Conservation (phyloP, 2,888 invertebrate genomes). For the Nemotelus nigrinus region DNA sequence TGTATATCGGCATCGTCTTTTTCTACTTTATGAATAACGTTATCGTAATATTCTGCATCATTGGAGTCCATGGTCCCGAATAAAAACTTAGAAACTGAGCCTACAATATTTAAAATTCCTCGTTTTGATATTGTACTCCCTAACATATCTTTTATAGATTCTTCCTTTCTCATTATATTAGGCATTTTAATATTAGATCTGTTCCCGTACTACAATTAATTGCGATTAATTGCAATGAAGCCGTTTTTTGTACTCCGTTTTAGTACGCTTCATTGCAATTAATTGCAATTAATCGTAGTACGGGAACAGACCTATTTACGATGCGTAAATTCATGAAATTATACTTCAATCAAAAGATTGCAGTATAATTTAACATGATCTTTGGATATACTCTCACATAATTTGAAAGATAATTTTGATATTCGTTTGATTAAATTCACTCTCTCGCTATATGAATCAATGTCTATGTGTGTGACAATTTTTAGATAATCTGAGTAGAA, state of each 20-base stretch:
- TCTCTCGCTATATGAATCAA: too few relatives aligned
- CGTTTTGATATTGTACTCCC: conserved; percentile 18
- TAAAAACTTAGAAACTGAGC: conserved; percentile 36
- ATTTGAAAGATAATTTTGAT: conserved; percentile 4
- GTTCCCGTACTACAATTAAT: too few relatives aligned
- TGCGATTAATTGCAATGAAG: too few relatives aligned
- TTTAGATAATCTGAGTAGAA: conserved; percentile 1
- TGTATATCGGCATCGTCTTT: neutral
- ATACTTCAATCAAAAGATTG: neutral
- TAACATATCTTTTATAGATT: conserved; percentile 24
- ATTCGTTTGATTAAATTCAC: too few relatives aligned
- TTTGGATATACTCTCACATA: conserved; percentile 8
- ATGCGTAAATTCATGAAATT: conserved; percentile 6
- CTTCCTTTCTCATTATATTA: neutral
- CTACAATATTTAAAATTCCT: conserved; percentile 34
- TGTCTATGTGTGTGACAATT: neutral
- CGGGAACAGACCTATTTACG: too few relatives aligned
- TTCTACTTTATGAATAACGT: conserved; percentile 49
- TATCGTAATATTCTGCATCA: conserved; percentile 49
- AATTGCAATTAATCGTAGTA: too few relatives aligned
- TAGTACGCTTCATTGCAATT: too few relatives aligned
- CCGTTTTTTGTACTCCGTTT: too few relatives aligned
- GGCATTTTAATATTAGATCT: conserved; percentile 27
- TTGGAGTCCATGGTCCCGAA: conserved; percentile 37
- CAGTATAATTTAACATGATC: conserved; percentile 16